Evolutionary conservation across 2,113 vertebrate genomes (phyloP).

Genomic region (Melanerpes aurifrons): DNA sequence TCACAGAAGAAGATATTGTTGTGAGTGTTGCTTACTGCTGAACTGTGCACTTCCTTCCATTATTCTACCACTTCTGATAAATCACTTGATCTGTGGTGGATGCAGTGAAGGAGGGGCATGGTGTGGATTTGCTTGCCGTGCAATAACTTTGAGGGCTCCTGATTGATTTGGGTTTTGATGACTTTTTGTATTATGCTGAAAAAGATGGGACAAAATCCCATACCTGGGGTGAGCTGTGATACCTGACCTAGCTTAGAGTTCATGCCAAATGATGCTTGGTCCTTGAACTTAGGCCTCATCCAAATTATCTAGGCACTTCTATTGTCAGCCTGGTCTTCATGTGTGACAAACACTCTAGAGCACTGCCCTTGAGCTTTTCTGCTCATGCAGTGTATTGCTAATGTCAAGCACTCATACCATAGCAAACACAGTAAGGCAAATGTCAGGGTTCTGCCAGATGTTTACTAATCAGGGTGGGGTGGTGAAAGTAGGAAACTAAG

Average conservation of each 20-base stretch:
- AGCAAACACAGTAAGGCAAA: neutral
- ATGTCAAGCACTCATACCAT: neutral
- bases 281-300: neutral
- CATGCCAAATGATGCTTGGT: neutral
- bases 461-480: neutral
- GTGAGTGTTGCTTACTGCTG: constrained; percentile 76
- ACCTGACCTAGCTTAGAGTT: neutral
- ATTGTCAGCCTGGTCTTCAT: neutral
- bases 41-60: neutral
- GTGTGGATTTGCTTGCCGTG: neutral
- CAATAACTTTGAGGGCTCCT: neutral
- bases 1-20: constrained; percentile 98
- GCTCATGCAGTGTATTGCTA: neutral
- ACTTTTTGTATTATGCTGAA: neutral
- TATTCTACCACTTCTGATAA: neutral
- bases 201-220: neutral
- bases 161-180: neutral
- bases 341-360: neutral
- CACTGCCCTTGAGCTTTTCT: neutral
- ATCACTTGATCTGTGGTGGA: neutral
- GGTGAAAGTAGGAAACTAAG: neutral
- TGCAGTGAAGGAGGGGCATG: neutral
- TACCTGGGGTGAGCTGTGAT: neutral
- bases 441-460: neutral
- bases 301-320: neutral